Conservation (phyloP, 1,140 invertebrate genomes). For the Penaeus chinensis region DNA sequence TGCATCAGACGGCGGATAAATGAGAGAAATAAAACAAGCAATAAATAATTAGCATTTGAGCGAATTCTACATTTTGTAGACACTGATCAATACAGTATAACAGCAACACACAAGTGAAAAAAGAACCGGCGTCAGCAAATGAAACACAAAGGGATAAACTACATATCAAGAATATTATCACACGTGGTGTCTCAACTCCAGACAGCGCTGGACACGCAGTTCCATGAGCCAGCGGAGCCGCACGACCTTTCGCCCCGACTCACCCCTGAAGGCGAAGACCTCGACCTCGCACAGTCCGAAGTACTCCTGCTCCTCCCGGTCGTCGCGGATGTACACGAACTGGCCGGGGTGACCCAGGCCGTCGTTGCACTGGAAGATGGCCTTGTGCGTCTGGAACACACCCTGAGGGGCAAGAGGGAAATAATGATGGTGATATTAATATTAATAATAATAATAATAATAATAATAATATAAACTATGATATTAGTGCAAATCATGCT, state of each 20-base stretch:
- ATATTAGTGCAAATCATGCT: too few species aligned
- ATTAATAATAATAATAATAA: too few species aligned
- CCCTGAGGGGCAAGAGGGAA: slow-evolving; percentile 11
- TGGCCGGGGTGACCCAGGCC: slow-evolving; percentile 66
- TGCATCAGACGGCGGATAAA: background rate
- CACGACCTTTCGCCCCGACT: background rate
- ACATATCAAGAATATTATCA: background rate
- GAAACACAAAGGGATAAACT: background rate
- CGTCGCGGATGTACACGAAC: slow-evolving; percentile 67
- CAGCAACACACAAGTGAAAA: background rate
- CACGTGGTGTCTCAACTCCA: background rate
- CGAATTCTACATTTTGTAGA: background rate
- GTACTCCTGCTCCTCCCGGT: slow-evolving; percentile 66
- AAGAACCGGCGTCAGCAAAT: background rate
- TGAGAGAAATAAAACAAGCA: background rate
- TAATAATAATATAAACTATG: too few species aligned
- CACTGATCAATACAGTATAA: background rate
- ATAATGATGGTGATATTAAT: background rate
- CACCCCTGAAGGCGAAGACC: slow-evolving; percentile 67
- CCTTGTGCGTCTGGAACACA: slow-evolving; percentile 59
- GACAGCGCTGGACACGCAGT: too few species aligned
- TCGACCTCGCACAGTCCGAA: slow-evolving; percentile 69
- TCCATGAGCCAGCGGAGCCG: background rate
- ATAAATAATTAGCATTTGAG: background rate
- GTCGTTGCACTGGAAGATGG: slow-evolving; percentile 62